Evolutionary conservation across 2,888 invertebrate genomes (phyloP).

Genomic region (Rosalia funebris): DNA sequence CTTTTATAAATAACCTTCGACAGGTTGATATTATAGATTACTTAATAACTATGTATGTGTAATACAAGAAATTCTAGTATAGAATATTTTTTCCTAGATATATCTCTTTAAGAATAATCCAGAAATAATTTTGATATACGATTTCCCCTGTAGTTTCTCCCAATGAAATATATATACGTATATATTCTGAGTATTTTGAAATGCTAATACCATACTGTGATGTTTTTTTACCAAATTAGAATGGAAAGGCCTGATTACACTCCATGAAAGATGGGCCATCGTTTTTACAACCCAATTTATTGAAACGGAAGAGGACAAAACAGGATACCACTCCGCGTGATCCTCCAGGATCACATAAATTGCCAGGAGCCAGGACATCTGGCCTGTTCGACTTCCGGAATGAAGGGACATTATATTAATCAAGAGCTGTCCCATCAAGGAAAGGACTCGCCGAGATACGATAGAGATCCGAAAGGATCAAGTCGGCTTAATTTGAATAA

Average conservation of each 20-base stretch:
- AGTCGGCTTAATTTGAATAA: conserved; percentile 24
- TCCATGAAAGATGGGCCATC: neutral
- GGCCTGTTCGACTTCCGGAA: conserved; percentile 19
- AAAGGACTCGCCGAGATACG: conserved; percentile 17
- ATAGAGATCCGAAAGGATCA: conserved; percentile 20
- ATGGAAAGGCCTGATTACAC: neutral
- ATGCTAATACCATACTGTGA: too few relatives aligned
- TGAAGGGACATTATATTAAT: conserved; percentile 23
- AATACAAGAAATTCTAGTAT: too few relatives aligned
- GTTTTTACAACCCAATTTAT: neutral
- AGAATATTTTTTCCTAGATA: too few relatives aligned
- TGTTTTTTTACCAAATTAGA: too few relatives aligned
- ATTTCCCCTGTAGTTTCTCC: too few relatives aligned
- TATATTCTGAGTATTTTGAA: too few relatives aligned
- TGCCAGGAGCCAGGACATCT: conserved; percentile 25
- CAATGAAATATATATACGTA: too few relatives aligned
- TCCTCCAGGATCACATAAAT: conserved; percentile 25
- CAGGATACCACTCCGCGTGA: conserved; percentile 17
- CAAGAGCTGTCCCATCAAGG: conserved; percentile 21
- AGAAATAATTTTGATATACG: too few relatives aligned
- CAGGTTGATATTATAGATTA: too few relatives aligned
- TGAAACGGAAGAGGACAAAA: conserved; percentile 16
- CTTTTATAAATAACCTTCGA: too few relatives aligned
- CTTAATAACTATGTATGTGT: too few relatives aligned
- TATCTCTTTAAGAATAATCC: too few relatives aligned